Percentiles rank a stretch among this genome's conserved stretches.
Conservation (phyloP, 2,888 invertebrate species). For the Acrobasis repandana region DNA sequence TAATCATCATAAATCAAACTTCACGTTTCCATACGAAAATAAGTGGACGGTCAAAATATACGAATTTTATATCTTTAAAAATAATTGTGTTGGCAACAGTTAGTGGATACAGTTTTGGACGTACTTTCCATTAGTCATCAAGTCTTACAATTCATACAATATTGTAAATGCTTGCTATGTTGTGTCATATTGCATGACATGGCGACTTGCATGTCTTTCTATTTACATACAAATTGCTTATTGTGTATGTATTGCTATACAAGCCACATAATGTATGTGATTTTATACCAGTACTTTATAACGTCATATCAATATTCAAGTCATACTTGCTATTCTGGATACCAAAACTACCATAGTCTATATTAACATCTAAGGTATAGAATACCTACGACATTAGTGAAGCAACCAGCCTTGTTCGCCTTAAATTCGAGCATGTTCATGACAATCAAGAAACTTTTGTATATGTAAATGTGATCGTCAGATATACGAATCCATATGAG, state of each 20-base stretch:
- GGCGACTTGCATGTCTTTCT: constrained; percentile 4
- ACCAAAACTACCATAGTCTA: too few relatives aligned
- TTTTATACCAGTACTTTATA: background rate
- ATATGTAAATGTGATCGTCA: too few relatives aligned
- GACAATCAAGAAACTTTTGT: too few relatives aligned
- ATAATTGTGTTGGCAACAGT: constrained; percentile 11
- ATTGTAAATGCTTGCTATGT: constrained; percentile 7
- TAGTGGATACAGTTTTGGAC: background rate
- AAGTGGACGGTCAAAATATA: background rate
- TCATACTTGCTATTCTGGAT: background rate
- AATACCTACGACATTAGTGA: too few relatives aligned
- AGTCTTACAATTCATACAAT: background rate
- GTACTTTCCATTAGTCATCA: constrained; percentile 10
- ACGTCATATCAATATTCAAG: background rate
- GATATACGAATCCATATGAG: too few relatives aligned
- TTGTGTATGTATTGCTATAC: background rate
- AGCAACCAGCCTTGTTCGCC: too few relatives aligned
- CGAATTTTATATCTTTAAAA: constrained; percentile 5
- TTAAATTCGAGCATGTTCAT: too few relatives aligned
- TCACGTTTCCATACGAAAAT: constrained; percentile 1
- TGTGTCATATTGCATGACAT: constrained; percentile 8
- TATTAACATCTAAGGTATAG: too few relatives aligned
- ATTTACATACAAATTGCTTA: constrained; percentile 16
- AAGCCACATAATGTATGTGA: background rate
- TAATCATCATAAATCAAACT: constrained; percentile 2